Evolutionary conservation across 1,140 invertebrate genomes (phyloP).

Genomic region (Pectinophora gossypiella): DNA sequence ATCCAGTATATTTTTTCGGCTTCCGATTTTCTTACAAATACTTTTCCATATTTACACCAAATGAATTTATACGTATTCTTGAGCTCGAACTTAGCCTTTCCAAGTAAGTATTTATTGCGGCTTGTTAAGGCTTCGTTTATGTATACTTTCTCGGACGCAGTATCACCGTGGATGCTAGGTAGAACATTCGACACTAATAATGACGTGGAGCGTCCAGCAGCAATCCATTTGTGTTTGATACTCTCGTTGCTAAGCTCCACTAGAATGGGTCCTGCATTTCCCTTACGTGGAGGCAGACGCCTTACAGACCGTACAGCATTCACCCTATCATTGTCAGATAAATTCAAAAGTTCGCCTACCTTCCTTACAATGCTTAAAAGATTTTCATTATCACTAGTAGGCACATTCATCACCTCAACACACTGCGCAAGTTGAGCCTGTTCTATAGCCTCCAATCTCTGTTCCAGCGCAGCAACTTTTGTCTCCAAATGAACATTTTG

Average conservation of each 20-base stretch:
- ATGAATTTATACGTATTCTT: not conserved
- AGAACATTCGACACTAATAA: not conserved
- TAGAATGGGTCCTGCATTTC: not conserved
- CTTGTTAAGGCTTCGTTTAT: not conserved
- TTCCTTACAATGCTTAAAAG: not conserved
- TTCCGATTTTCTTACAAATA: not conserved
- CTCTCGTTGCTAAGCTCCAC: not conserved
- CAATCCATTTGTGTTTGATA: not conserved
- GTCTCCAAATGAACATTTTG: not conserved
- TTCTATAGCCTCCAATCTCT: not conserved
- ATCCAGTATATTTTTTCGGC: not conserved
- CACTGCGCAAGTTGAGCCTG: not conserved
- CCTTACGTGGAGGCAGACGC: not conserved
- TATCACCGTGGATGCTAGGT: not conserved
- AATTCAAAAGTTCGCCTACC: not conserved
- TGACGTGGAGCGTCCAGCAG: not conserved
- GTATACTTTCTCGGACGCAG: not conserved
- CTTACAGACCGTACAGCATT: not conserved
- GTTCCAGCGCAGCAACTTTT: not conserved
- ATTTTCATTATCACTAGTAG: not conserved
- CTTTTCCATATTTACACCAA: not conserved
- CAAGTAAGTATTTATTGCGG: not conserved
- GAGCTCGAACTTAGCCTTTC: not conserved
- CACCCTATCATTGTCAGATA: not conserved
- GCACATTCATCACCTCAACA: not conserved